Evolutionary conservation across 35 echinoderm and acorn worm genomes (phyloP), one percentile per base, ranked within the genome.

Genomic region (Eucidaris tribuloides): DNA sequence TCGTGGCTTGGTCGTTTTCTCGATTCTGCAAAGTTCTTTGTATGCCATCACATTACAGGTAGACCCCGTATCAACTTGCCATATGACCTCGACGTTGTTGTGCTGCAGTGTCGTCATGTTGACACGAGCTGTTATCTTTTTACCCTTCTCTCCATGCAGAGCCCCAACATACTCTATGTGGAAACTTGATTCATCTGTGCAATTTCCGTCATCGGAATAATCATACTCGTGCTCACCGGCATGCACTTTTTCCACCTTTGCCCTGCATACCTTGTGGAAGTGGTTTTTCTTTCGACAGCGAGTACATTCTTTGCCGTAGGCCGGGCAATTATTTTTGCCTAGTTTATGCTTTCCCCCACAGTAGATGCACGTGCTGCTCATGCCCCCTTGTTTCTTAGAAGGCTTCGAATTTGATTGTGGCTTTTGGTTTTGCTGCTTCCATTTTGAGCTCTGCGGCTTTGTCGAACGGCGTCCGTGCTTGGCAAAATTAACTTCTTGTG

Each of bases 1-100:
- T 1, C 27, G 1, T 6, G 27, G 41, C 0, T 61, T 25, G 3
- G 1, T 40, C 20, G 29, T 76, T 7, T 76, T 30, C 57, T 54
- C 13, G 2, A 81, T 39, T 40, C 37, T 58, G 14, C n/a, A 15
- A 0, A 81, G 54, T 18, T 56, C 31, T 81, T 14, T 36, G 18
- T 45, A 49, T 0, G 79, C 36, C 79, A 81, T 81, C 29, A 58
- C 45, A 61, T 58, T 59, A 24, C 79, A 81, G 7, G 41, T 36
- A 3, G 55, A 39, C 39, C 78, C 79, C 6, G 79, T 60, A 61
- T 81, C 79, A 7, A 81, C 57, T 58, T 81, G 49, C 34, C 79
- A 81, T 36, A 28, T 2, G 15, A 78, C 42, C 27, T 17, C 4
- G 22, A 29, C 46, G 7, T 44, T 43, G 22, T 11, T 27, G 36